phyloP scores from a whole-genome alignment of 2,113 vertebrate species.

The Mugil cephalus region DNA sequence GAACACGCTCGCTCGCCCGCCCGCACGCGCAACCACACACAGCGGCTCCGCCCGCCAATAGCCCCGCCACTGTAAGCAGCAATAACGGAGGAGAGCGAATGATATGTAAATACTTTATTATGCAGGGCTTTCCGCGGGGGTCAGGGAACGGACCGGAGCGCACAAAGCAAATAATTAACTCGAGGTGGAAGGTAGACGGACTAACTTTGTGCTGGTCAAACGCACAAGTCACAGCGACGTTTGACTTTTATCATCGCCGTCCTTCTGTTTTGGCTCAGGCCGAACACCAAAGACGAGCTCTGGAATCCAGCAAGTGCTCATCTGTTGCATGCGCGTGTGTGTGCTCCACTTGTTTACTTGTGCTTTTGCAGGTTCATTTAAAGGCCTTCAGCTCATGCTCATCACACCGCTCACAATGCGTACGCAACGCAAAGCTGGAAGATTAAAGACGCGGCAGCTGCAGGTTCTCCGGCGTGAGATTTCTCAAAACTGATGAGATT shows the following conservation, averaged over 20 bases:
- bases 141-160: slow-evolving; percentile 44
- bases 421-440: background rate
- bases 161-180: slow-evolving; percentile 56
- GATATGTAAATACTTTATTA: slow-evolving; percentile 62
- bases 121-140: slow-evolving; percentile 42
- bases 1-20: slow-evolving; percentile 62
- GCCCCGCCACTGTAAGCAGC: slow-evolving; percentile 53
- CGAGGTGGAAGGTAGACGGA: background rate
- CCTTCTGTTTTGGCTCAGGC: slow-evolving; percentile 26
- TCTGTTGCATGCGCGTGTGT: slow-evolving; percentile 10
- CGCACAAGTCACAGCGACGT: slow-evolving; percentile 17
- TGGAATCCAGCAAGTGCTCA: slow-evolving; percentile 1
- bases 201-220: slow-evolving; percentile 41
- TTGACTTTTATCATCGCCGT: slow-evolving; percentile 38
- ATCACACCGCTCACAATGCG: background rate
- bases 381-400: background rate
- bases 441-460: background rate
- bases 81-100: slow-evolving; percentile 52
- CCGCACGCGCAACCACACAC: slow-evolving; percentile 28
- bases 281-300: slow-evolving; percentile 42
- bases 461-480: background rate
- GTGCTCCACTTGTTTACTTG: background rate
- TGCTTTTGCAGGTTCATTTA: slow-evolving; percentile 19
- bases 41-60: slow-evolving; percentile 23
- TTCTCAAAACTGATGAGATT: background rate